A percentile compares a stretch with the other conserved stretches of the same genome.
These are phyloP conservation scores for Gandaritis pyraliata DNA, from an alignment of 2,888 invertebrate genomes.

Conservation along the genomic window DNA sequence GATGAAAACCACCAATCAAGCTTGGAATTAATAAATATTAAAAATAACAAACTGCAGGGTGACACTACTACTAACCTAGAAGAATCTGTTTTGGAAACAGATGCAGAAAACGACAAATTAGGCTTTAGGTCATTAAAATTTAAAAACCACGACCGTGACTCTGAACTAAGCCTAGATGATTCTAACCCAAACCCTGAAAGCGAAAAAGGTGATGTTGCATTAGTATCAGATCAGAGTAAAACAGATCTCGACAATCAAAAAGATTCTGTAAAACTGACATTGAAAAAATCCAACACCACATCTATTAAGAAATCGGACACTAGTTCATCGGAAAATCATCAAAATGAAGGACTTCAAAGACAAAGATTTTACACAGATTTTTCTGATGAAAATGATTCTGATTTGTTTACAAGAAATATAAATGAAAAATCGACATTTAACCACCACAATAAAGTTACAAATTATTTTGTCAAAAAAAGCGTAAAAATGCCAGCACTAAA, in stretches of 20 bases:
- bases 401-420: not conserved
- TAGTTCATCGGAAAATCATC: not conserved
- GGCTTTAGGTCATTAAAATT: not conserved
- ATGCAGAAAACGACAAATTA: not conserved
- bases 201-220: not conserved
- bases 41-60: slow-evolving; percentile 2
- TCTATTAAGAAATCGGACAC: not conserved
- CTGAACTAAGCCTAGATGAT: not conserved
- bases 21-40: not conserved
- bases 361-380: not conserved
- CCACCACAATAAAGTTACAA: not conserved
- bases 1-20: not conserved
- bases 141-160: not conserved
- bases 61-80: not conserved
- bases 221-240: not conserved
- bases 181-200: not conserved
- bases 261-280: not conserved
- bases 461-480: not conserved
- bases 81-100: not conserved
- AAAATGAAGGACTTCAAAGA: not conserved
- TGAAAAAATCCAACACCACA: not conserved
- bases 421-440: not conserved
- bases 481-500: not conserved
- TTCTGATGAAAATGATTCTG: not conserved
- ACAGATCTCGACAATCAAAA: not conserved